phyloP scores from a whole-genome alignment of 1,140 invertebrate genomes.

The Achroia grisella region DNA sequence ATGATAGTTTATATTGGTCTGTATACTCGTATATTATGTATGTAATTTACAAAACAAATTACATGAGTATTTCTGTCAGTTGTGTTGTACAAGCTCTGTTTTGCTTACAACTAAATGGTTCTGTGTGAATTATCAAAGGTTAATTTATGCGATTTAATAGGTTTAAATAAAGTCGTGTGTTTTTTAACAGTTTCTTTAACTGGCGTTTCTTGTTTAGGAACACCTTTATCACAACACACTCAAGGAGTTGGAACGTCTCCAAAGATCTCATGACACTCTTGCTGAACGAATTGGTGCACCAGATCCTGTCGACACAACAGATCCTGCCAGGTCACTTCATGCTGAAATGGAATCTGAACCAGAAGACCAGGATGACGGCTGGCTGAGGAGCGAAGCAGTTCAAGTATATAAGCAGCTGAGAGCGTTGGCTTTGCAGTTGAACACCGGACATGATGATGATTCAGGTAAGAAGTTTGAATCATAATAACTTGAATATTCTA shows the following conservation, averaged over 20 bases:
- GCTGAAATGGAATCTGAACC: slow-evolving; percentile 85
- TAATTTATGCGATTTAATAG: too few relatives aligned
- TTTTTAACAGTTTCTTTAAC: too few relatives aligned
- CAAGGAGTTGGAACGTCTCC: slow-evolving; percentile 77
- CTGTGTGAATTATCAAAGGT: too few relatives aligned
- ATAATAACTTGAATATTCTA: slow-evolving; percentile 5
- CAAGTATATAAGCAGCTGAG: slow-evolving; percentile 80
- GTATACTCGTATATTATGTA: too few relatives aligned
- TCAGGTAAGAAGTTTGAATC: slow-evolving; percentile 48
- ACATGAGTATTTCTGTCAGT: too few relatives aligned
- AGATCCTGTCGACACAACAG: slow-evolving; percentile 36
- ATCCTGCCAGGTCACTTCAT: slow-evolving; percentile 75
- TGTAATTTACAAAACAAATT: too few relatives aligned
- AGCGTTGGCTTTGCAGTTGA: slow-evolving; percentile 79
- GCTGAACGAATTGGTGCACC: slow-evolving; percentile 76
- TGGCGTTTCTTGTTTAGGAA: slow-evolving; percentile 41
- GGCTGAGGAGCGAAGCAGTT: slow-evolving; percentile 76
- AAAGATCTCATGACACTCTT: slow-evolving; percentile 77
- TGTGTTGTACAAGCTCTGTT: too few relatives aligned
- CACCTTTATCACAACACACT: slow-evolving; percentile 75
- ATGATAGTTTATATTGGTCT: too few relatives aligned
- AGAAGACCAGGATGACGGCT: slow-evolving; percentile 77
- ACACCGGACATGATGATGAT: slow-evolving; percentile 81
- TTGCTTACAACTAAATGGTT: too few relatives aligned
- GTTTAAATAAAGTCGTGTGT: too few relatives aligned